Conservation (phyloP, 2,888 invertebrate genomes). For the Dysmachus trigonus region DNA sequence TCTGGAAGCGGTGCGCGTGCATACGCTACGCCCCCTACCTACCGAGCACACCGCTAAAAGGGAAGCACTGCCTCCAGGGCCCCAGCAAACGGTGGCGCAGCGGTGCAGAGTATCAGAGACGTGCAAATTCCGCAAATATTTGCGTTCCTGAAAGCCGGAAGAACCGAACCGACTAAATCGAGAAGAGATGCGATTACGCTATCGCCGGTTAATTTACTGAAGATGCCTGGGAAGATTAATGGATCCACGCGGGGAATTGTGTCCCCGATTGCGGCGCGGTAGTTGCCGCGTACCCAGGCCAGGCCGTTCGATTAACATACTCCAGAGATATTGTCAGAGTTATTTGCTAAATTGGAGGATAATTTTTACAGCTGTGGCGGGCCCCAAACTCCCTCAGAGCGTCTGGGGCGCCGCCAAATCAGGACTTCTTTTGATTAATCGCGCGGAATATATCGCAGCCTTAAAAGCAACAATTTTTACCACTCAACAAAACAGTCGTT, state of each 20-base stretch:
- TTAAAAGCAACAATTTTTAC: neutral
- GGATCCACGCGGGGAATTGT: slow-evolving; percentile 19
- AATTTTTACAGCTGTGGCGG: neutral
- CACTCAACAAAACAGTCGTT: neutral
- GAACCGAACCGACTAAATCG: slow-evolving; percentile 19
- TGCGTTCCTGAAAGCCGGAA: slow-evolving; percentile 40
- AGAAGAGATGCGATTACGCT: slow-evolving; percentile 35
- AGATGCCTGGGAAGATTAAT: slow-evolving; percentile 31
- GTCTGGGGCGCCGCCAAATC: neutral
- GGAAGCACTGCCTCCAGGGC: neutral
- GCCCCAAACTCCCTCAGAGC: neutral
- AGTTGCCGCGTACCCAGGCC: neutral
- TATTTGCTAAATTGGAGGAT: neutral
- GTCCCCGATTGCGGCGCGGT: neutral
- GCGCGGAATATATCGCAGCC: neutral
- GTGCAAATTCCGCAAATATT: slow-evolving; percentile 42
- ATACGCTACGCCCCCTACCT: slow-evolving; percentile 35
- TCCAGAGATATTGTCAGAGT: neutral
- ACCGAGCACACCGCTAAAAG: neutral
- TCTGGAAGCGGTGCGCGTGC: slow-evolving; percentile 3
- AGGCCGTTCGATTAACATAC: neutral
- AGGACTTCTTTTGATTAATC: neutral
- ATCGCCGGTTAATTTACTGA: slow-evolving; percentile 38
- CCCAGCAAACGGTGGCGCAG: no score
- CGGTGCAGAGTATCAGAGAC: slow-evolving; percentile 10